phyloP scores from a whole-genome alignment of 1,140 invertebrate genomes.

The Globodera rostochiensis region DNA sequence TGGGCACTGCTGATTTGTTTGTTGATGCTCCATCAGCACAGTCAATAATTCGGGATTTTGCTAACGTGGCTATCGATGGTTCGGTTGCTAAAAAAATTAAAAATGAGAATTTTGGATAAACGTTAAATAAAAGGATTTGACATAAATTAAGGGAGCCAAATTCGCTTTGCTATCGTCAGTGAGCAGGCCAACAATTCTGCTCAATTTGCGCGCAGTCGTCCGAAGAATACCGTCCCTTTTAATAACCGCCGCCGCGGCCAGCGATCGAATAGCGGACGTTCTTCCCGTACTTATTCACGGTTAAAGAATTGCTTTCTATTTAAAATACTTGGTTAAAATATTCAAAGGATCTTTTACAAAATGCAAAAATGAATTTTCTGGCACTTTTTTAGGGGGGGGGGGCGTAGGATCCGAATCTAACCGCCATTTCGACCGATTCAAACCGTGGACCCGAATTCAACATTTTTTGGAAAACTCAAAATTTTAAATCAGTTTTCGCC shows the following conservation, averaged over 20 bases:
- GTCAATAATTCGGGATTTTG: slow-evolving; percentile 35
- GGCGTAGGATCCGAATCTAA: too few relatives aligned
- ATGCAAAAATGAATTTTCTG: too few relatives aligned
- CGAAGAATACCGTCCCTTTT: neutral
- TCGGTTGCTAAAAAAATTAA: neutral
- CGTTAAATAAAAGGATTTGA: neutral
- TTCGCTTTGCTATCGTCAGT: slow-evolving; percentile 32
- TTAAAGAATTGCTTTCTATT: neutral
- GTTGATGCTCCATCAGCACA: slow-evolving; percentile 29
- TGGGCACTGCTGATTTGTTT: slow-evolving; percentile 42
- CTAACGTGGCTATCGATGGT: slow-evolving; percentile 43
- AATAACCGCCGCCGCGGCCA: slow-evolving; percentile 1
- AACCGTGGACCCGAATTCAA: too few relatives aligned
- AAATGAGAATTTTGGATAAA: neutral
- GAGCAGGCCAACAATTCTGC: slow-evolving; percentile 22
- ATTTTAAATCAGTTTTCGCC: too few relatives aligned
- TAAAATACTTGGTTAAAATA: too few relatives aligned
- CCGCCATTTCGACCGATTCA: too few relatives aligned
- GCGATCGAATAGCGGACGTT: slow-evolving; percentile 22
- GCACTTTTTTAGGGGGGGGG: too few relatives aligned
- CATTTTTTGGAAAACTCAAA: too few relatives aligned
- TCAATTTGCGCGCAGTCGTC: slow-evolving; percentile 24
- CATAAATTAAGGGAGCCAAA: neutral
- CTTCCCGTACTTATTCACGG: slow-evolving; percentile 29
- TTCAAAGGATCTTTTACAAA: too few relatives aligned